These are phyloP conservation scores for Phoxinus dragarum DNA, from an alignment of 2,797 vertebrate species.

Conservation along the genomic window DNA sequence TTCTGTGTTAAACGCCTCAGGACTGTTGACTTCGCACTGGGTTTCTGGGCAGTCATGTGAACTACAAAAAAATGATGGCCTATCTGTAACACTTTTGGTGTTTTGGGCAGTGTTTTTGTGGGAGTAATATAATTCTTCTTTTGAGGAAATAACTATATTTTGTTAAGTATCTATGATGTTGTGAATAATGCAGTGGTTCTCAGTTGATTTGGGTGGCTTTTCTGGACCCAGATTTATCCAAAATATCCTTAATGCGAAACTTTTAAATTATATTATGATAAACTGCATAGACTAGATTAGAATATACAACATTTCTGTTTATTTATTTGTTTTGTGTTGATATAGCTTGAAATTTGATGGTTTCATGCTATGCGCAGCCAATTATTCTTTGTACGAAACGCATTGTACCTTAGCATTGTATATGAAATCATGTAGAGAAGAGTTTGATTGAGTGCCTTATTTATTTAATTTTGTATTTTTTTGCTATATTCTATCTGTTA, in stretches of 20 bases:
- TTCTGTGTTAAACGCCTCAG: constrained; percentile 14
- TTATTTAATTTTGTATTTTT: not conserved
- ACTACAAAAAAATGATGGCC: not conserved
- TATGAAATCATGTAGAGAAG: not conserved
- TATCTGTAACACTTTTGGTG: not conserved
- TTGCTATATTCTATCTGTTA: too few species aligned
- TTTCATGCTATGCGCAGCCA: not conserved
- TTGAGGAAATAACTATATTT: not conserved
- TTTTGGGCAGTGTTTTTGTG: not conserved
- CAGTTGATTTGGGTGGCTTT: not conserved
- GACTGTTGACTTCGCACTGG: not conserved
- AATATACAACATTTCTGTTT: not conserved
- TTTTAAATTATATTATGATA: not conserved
- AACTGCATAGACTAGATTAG: not conserved
- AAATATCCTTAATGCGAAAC: not conserved
- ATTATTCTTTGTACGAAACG: not conserved
- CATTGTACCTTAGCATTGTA: not conserved
- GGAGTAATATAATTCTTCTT: not conserved
- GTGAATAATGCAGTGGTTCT: not conserved
- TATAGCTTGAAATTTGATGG: too few species aligned
- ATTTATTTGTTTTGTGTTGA: not conserved
- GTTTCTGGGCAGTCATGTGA: constrained; percentile 18
- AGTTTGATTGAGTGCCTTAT: not conserved
- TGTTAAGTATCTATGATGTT: not conserved
- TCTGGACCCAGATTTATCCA: not conserved